A percentile compares a stretch with the other conserved stretches of the same genome.
Evolutionary conservation across 2,797 vertebrate species (phyloP).

Genomic region (Sylvilagus floridanus): DNA sequence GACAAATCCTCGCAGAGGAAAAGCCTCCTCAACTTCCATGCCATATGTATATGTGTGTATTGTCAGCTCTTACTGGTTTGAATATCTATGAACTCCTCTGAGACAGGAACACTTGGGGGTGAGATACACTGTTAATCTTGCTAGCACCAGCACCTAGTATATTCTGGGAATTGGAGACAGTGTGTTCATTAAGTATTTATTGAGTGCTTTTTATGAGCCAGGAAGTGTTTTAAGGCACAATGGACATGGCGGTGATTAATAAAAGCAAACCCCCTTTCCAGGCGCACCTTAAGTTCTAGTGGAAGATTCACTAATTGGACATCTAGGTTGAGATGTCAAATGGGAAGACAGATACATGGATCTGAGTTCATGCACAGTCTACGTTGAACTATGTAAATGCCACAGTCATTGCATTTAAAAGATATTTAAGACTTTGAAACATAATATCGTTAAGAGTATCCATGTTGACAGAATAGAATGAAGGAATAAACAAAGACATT

Average conservation of each 20-base stretch:
- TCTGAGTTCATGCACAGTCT: neutral
- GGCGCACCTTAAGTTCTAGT: neutral
- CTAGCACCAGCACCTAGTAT: neutral
- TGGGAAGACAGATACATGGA: neutral
- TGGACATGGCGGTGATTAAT: neutral
- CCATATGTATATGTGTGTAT: neutral
- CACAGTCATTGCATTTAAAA: neutral
- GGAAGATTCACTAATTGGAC: neutral
- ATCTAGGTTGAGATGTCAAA: neutral
- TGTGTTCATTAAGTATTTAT: neutral
- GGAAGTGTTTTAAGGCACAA: neutral
- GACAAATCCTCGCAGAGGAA: neutral
- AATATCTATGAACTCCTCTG: neutral
- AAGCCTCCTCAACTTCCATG: neutral
- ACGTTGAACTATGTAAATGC: neutral
- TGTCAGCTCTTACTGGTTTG: neutral
- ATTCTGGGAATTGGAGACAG: neutral
- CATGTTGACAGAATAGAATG: neutral
- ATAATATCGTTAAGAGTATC: neutral
- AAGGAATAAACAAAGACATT: neutral
- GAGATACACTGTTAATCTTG: neutral
- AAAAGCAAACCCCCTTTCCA: neutral
- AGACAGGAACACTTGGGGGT: neutral
- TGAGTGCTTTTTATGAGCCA: neutral
- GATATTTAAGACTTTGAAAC: neutral